Conservation (phyloP, 1,140 invertebrate species). For the Megathymus violae region DNA sequence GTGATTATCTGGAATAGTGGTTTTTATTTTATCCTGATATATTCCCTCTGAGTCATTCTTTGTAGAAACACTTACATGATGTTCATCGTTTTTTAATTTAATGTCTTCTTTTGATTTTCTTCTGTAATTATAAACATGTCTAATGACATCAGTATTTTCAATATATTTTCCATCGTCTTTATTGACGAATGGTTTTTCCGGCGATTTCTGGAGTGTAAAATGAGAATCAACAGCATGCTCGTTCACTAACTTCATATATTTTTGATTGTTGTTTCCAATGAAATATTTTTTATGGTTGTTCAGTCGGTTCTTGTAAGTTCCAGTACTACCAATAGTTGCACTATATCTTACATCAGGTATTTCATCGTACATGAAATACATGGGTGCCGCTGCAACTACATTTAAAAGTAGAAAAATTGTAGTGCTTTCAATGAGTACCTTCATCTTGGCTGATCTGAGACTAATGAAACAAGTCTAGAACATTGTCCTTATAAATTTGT, state of each 20-base stretch:
- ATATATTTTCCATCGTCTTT: background rate
- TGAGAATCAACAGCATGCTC: constrained; percentile 52
- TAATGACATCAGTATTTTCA: background rate
- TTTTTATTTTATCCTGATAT: constrained; percentile 9
- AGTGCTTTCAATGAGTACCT: constrained; percentile 38
- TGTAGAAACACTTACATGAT: constrained; percentile 1
- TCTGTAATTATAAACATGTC: background rate
- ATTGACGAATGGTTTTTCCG: constrained; percentile 17
- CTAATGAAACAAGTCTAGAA: constrained; percentile 32
- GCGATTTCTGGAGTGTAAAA: constrained; percentile 45
- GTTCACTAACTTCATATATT: constrained; percentile 48
- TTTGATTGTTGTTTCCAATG: constrained; percentile 42
- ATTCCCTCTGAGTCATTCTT: background rate
- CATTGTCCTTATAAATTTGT: constrained; percentile 52
- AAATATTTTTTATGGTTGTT: constrained; percentile 51
- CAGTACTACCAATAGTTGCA: constrained; percentile 24
- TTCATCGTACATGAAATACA: constrained; percentile 57
- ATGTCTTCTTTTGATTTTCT: constrained; percentile 5
- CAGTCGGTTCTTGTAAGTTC: constrained; percentile 37
- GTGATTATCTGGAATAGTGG: background rate
- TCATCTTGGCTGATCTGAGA: constrained; percentile 44
- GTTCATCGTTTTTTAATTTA: background rate
- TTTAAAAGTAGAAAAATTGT: constrained; percentile 43
- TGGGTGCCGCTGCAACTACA: constrained; percentile 38
- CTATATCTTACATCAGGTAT: constrained; percentile 46